Conservation (phyloP, 2,888 invertebrate species). For the Fissipunctia ypsillon region DNA sequence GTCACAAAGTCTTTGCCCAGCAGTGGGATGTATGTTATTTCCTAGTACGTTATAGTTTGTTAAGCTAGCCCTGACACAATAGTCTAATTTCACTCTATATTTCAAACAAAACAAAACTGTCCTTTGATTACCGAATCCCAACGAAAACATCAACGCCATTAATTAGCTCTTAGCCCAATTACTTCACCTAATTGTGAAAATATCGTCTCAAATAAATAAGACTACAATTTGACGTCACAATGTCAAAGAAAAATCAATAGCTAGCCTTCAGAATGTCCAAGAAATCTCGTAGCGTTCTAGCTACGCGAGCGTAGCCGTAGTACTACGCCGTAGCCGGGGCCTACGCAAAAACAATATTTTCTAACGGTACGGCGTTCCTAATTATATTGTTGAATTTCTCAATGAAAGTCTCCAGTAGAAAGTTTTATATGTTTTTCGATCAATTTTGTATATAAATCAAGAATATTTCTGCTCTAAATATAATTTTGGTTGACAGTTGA, state of each 20-base stretch:
- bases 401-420: constrained; percentile 57
- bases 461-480: constrained; percentile 24
- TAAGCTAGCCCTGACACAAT: too few relatives aligned
- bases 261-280: constrained; percentile 57
- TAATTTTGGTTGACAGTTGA: constrained; percentile 13
- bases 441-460: constrained; percentile 53
- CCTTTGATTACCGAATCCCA: background rate
- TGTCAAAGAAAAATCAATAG: constrained; percentile 46
- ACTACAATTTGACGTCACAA: constrained; percentile 42
- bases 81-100: background rate
- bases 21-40: background rate
- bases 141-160: constrained; percentile 3
- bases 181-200: constrained; percentile 23
- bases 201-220: constrained; percentile 28
- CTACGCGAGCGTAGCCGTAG: constrained; percentile 70
- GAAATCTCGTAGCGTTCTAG: constrained; percentile 52
- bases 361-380: constrained; percentile 54
- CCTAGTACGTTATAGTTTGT: background rate
- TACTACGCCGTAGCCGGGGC: constrained; percentile 77
- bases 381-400: constrained; percentile 63
- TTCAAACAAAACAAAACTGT: background rate
- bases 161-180: constrained; percentile 28
- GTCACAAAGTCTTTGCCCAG: background rate
- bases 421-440: constrained; percentile 35
- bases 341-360: constrained; percentile 74